phyloP scores from a whole-genome alignment of 2,797 vertebrate species.

The Merluccius polli region DNA sequence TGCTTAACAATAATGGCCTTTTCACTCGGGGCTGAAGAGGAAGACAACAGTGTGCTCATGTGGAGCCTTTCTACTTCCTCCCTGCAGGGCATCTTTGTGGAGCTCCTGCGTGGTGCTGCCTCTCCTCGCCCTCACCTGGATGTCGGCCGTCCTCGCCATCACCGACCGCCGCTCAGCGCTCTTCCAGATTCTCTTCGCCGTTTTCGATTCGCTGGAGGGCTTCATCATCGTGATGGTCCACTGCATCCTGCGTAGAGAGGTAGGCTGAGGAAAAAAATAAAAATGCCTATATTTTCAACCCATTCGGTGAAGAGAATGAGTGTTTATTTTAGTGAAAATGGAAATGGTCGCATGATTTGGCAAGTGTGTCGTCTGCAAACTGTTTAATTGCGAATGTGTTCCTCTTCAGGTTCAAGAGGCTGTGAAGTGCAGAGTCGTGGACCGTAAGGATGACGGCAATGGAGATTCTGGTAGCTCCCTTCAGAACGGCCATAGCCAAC shows the following conservation, averaged over 20 bases:
- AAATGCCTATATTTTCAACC: not conserved
- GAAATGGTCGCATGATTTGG: slow-evolving; percentile 16
- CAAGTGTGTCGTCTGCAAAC: slow-evolving; percentile 13
- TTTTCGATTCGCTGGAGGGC: slow-evolving; percentile 96
- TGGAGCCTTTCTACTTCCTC: slow-evolving; percentile 15
- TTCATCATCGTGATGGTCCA: slow-evolving; percentile 99
- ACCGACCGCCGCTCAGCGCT: slow-evolving; percentile 96
- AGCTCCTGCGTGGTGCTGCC: slow-evolving; percentile 97
- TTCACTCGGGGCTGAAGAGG: too few species aligned
- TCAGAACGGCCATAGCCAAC: slow-evolving; percentile 92
- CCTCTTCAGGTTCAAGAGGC: slow-evolving; percentile 90
- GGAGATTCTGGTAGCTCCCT: slow-evolving; percentile 94
- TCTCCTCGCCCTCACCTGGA: slow-evolving; percentile 97
- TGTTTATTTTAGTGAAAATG: not conserved
- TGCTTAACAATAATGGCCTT: too few species aligned
- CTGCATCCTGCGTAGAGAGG: slow-evolving; percentile 95
- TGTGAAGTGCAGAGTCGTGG: slow-evolving; percentile 96
- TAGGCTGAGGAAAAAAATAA: slow-evolving; percentile 42
- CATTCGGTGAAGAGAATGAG: not conserved
- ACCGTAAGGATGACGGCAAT: slow-evolving; percentile 95
- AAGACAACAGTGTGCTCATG: not conserved
- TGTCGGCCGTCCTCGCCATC: slow-evolving; percentile 97
- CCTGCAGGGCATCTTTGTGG: slow-evolving; percentile 93
- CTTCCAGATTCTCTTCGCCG: slow-evolving; percentile 97
- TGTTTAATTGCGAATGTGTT: slow-evolving; percentile 2